phyloP scores from a whole-genome alignment of 2,797 vertebrate genomes.

The Enteromius fasciolatus region DNA sequence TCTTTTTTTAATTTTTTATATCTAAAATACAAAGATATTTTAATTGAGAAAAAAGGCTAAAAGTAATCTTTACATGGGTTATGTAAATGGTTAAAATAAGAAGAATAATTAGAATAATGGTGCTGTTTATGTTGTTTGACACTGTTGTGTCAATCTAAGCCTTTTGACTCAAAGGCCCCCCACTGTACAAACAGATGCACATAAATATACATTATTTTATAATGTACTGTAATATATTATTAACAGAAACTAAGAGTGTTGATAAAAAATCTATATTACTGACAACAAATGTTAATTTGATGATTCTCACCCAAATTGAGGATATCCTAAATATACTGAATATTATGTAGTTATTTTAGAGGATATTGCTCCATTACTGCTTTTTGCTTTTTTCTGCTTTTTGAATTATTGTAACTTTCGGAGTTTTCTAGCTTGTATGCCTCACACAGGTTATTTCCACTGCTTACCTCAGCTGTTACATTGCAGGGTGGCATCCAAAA shows the following conservation, averaged over 20 bases:
- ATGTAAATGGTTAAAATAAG: neutral
- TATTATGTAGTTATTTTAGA: neutral
- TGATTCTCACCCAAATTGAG: no score
- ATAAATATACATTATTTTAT: neutral
- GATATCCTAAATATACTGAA: no score
- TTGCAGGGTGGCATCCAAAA: conserved; percentile 93
- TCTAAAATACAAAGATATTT: neutral
- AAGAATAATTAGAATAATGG: neutral
- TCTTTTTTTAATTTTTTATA: neutral
- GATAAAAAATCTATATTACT: neutral
- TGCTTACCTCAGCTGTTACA: conserved; percentile 22
- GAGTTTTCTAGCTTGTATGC: neutral
- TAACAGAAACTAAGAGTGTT: neutral
- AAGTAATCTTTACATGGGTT: neutral
- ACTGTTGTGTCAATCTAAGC: neutral
- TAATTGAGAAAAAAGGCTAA: neutral
- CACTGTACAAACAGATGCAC: no score
- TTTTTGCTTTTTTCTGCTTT: no score
- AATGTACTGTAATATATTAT: neutral
- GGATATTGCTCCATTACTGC: no score
- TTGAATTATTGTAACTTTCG: neutral
- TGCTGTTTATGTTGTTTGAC: neutral
- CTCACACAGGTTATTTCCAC: neutral
- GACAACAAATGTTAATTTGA: neutral
- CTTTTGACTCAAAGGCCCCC: neutral